These are phyloP conservation scores for Phoenicopterus ruber DNA, from an alignment of 2,113 vertebrate genomes.

Conservation along the genomic window DNA sequence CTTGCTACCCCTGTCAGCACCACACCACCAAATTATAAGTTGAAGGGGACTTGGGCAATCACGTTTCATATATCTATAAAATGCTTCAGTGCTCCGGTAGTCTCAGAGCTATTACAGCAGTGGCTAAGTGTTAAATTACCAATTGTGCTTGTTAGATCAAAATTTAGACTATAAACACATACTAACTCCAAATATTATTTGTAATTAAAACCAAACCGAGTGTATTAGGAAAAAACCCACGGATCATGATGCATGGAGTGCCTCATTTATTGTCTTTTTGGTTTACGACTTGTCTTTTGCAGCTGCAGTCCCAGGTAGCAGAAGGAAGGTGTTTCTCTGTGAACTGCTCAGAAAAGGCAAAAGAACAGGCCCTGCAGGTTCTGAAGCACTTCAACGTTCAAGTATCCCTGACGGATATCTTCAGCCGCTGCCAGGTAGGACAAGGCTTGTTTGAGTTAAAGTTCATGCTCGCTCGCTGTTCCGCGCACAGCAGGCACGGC, in stretches of 20 bases:
- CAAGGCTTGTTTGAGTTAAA: neutral
- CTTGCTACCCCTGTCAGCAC: neutral
- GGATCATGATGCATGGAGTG: accelerated
- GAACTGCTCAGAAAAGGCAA: constrained; percentile 83
- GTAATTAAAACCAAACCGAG: neutral
- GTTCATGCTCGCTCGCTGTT: accelerated
- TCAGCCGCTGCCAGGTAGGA: constrained; percentile 89
- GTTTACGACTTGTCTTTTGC: neutral
- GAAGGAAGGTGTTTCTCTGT: constrained; percentile 84
- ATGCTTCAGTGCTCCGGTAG: neutral
- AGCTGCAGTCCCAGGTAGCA: constrained; percentile 86
- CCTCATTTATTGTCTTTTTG: neutral
- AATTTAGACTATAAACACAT: neutral
- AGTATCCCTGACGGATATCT: constrained; percentile 74
- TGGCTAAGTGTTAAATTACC: neutral
- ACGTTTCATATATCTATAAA: neutral
- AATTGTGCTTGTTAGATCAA: neutral
- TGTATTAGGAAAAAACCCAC: neutral
- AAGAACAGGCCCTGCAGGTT: constrained; percentile 79
- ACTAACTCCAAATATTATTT: neutral
- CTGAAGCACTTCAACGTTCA: constrained; percentile 82
- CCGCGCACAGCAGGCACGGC: neutral
- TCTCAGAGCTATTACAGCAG: neutral
- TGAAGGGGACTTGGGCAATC: neutral
- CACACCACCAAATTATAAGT: neutral